These are phyloP conservation scores for Bruchidius siliquastri DNA, from an alignment of 2,888 invertebrate species.

Conservation along the genomic window DNA sequence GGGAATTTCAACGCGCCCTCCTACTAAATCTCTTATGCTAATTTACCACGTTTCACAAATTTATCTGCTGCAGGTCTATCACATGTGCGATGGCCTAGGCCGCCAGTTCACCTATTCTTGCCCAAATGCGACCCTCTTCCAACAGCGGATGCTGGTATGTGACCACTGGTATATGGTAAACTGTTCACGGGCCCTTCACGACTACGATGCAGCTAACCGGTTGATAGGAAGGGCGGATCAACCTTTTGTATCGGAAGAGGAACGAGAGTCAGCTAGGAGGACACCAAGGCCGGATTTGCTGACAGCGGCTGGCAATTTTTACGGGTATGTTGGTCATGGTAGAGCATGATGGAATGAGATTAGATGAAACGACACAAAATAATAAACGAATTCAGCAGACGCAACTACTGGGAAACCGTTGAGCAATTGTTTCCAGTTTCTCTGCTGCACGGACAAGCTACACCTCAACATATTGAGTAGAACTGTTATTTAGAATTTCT, in stretches of 20 bases:
- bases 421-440: no score
- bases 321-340: conserved; percentile 36
- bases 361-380: no score
- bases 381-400: no score
- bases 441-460: no score
- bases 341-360: conserved; percentile 21
- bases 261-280: conserved; percentile 58
- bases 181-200: conserved; percentile 67
- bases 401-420: no score
- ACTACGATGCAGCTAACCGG: conserved; percentile 62
- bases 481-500: no score
- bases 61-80: conserved; percentile 59
- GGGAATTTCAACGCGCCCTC: no score
- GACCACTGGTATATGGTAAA: conserved; percentile 83
- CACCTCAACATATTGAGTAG: no score
- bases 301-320: conserved; percentile 47
- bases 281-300: conserved; percentile 69
- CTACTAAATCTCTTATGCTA: no score
- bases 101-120: conserved; percentile 74
- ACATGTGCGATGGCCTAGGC: conserved; percentile 75
- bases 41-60: background rate
- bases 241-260: conserved; percentile 61
- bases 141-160: conserved; percentile 75
- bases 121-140: conserved; percentile 74
- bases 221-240: conserved; percentile 69